Conservation (phyloP, 2,888 invertebrate species). For the Phaedon cochleariae region DNA sequence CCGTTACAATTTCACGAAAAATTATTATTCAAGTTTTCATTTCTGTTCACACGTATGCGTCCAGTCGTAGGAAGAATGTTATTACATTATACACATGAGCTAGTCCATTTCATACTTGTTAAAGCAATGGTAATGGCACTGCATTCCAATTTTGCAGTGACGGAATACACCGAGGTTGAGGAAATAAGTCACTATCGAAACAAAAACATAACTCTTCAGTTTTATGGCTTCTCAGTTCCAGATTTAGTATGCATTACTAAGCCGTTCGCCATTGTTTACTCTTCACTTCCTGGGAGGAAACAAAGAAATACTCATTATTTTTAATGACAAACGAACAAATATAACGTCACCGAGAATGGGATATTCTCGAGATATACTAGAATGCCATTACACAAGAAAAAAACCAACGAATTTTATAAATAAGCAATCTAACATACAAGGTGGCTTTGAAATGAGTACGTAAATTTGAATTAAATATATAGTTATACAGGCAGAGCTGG, state of each 20-base stretch:
- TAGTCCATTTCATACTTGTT: not conserved
- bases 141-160: not conserved
- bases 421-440: too few relatives aligned
- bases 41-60: not conserved
- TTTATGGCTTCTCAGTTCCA: not conserved
- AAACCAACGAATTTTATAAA: too few relatives aligned
- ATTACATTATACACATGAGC: not conserved
- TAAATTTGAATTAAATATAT: too few relatives aligned
- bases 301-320: not conserved
- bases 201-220: not conserved
- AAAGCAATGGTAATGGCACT: not conserved
- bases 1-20: too few relatives aligned
- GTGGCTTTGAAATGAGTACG: too few relatives aligned
- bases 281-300: not conserved
- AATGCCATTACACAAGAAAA: too few relatives aligned
- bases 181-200: not conserved
- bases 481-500: too few relatives aligned
- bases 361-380: too few relatives aligned
- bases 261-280: not conserved
- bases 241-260: not conserved
- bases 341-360: not conserved
- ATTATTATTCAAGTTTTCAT: not conserved
- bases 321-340: not conserved
- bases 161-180: not conserved
- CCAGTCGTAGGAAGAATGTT: not conserved